Base-by-base conservation (phyloP, 2,113 vertebrate genomes). In the Sander vitreus region DNA sequence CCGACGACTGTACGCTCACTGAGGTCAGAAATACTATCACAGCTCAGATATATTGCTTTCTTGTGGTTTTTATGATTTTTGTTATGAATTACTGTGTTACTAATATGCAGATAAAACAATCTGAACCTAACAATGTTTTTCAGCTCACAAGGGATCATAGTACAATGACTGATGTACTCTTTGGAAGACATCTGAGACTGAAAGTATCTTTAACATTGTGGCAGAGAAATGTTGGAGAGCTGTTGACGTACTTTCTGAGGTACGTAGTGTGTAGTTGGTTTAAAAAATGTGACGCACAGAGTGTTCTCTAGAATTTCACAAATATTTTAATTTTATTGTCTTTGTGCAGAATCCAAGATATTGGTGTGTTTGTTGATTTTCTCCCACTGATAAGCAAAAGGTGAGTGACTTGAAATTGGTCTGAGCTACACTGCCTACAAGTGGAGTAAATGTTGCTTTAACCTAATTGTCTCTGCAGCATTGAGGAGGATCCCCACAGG, bases 151-250 rank as follows among this genome's bases (percentile, higher is more conserved):
- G 92, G 93, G 97, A 98, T 89, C 98, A 99, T 80, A 95, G 93
- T 87, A 95, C 95, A 69, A 96, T 98, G 96, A 94, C 94, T 62
- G 95, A 97, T 65, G 96, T 98, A 84, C 96, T 99, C 45, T 97
- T 97, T 94, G 97, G 96, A 93, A 96, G 97, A 92, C 95, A 97
- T 88, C 95, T 99, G 80, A 95, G 96, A 83, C 90, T 99, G 68
- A 98, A 97, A 21, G 97, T 98, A 89, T 97, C 97, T 92, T 95
- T 97, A 90, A 98, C 97, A 2, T 93, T 98, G 79, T 98, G 97
- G 97, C 94, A 95, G 91, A 96, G 96, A 94, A 98, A 96, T 92
- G 93, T 96, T 88, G 97, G 95, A 89, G 97, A 99, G 87, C 93
- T 98, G 75, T 90, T 98, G 91, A 96, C 97, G 73, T 99, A 97